Base-by-base conservation (phyloP, 2,888 invertebrate genomes). In the Arrhopalites spinosus region DNA sequence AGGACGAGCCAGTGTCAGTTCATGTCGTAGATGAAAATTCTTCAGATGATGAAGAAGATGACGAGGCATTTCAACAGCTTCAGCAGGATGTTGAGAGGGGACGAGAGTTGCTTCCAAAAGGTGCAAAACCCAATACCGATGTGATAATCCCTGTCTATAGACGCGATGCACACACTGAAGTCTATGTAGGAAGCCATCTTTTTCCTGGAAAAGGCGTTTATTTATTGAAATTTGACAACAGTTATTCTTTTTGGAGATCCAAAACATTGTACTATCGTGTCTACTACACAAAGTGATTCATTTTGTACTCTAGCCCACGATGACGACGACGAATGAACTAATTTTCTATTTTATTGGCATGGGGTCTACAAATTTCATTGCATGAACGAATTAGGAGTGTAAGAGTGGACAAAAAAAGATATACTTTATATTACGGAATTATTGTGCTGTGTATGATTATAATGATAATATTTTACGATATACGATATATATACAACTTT, bases 241-340 rank as follows among this genome's bases (percentile, higher is more conserved):
- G 98, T 0, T 99, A 98, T 86, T 98, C 97, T 73, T 89, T 99
- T 82, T 99, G 98, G 98, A 91, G 99, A 84, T 97, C 97, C 83
- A 99, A 99, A 90, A 97, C 96, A 64, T 90, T 99, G 73, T 99
- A 98, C 87, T 99, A 99, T 87, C 91, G 98, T 87, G 97, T 99
- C 70, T 99, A 97, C 86, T 99, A 99, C 86, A 97, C 95, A 71
- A 92, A 93, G 83, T 87, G 78, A 83, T n/a, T n/a, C n/a, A n/a
- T n/a, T n/a, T n/a, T n/a, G n/a, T n/a, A n/a, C n/a, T n/a, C n/a
- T n/a, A n/a, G n/a, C n/a, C n/a, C n/a, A n/a, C n/a, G n/a, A n/a
- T n/a, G n/a, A n/a, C n/a, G n/a, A n/a, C n/a, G n/a, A n/a, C n/a
- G n/a, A n/a, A n/a, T n/a, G n/a, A n/a, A n/a, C n/a, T n/a, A n/a